Base-by-base conservation (phyloP, 2,888 invertebrate genomes). In the Ophonus ardosiacus region DNA sequence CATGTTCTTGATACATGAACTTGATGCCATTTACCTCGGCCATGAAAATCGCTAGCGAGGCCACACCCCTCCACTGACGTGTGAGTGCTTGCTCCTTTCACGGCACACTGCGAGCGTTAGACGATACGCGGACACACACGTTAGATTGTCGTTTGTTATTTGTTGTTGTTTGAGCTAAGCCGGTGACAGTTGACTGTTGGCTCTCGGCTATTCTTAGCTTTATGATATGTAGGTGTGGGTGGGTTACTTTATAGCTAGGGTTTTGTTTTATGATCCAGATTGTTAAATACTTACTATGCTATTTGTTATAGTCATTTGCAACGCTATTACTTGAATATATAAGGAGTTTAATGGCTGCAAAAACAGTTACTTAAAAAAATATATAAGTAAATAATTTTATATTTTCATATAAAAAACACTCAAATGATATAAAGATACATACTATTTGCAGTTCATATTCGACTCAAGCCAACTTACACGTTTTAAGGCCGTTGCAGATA, bases 11-110 rank as follows among this genome's bases (percentile, higher is more conserved):
- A 83, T 83, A 89, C 90, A 87, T 90, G 90, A 90, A 90, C 90
- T 90, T 90, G 90, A 88, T 90, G 90, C 90, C 90, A 90, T 90
- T 90, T 90, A 90, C 90, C 90, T 90, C 90, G 90, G 89, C 90
- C 90, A 90, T 90, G 90, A 90, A 89, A 87, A 84, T 56, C 40
- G 61, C 51, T 43, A 43, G 76, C 38, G 17, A 40, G 5, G 63
- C 78, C 76, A 84, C 84, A 43, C 74, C 83, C 83, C 83, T 74
- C 17, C 40, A 76, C n/a, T 76, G 76, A 59, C 61, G 40, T 38
- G 38, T 40, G 3, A 31, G 31, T 31, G 31, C 21, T 21, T 21
- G 43, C 17, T 24, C 78, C 78, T 83, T 84, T 78, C 76, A 40
- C 71, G 40, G 43, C 68, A 38, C 68, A 38, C 31, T 38, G 40